These are phyloP conservation scores for Helicorthomorpha holstii DNA, from an alignment of 1,140 invertebrate species.

Conservation along the genomic window DNA sequence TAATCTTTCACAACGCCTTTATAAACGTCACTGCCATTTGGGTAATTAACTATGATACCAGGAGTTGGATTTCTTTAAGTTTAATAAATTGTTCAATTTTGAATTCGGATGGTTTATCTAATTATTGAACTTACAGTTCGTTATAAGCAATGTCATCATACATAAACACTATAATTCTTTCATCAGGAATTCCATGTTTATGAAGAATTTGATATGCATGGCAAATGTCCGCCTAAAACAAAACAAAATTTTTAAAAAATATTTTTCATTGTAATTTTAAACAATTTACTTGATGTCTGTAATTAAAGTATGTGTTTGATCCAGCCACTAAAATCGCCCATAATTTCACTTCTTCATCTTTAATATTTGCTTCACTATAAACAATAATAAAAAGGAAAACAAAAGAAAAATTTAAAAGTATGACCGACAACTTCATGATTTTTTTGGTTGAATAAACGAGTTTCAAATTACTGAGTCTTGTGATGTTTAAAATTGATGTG, in stretches of 20 bases:
- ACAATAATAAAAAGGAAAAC: too few relatives aligned
- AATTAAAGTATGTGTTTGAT: slow-evolving; percentile 37
- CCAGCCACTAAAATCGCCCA: slow-evolving; percentile 45
- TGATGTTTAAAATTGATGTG: too few relatives aligned
- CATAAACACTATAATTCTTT: slow-evolving; percentile 44
- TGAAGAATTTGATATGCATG: slow-evolving; percentile 44
- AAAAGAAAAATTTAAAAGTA: too few relatives aligned
- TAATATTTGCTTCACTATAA: too few relatives aligned
- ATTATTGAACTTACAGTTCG: neutral
- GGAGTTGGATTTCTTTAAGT: neutral
- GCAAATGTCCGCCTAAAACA: slow-evolving; percentile 36
- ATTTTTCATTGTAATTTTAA: neutral
- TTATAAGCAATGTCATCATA: slow-evolving; percentile 43
- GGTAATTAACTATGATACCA: neutral
- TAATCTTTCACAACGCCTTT: neutral
- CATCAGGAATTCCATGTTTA: slow-evolving; percentile 35
- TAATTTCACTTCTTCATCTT: slow-evolving; percentile 25
- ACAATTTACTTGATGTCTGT: slow-evolving; percentile 37
- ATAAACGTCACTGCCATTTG: neutral
- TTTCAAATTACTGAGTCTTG: too few relatives aligned
- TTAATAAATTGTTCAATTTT: too few relatives aligned
- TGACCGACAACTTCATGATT: too few relatives aligned
- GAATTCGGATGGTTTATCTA: too few relatives aligned
- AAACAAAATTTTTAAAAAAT: neutral
- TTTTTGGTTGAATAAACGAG: too few relatives aligned